A percentile compares a stretch with the other conserved stretches of the same genome.
Evolutionary conservation across 2,113 vertebrate genomes (phyloP).

Genomic region (Morone chrysops): DNA sequence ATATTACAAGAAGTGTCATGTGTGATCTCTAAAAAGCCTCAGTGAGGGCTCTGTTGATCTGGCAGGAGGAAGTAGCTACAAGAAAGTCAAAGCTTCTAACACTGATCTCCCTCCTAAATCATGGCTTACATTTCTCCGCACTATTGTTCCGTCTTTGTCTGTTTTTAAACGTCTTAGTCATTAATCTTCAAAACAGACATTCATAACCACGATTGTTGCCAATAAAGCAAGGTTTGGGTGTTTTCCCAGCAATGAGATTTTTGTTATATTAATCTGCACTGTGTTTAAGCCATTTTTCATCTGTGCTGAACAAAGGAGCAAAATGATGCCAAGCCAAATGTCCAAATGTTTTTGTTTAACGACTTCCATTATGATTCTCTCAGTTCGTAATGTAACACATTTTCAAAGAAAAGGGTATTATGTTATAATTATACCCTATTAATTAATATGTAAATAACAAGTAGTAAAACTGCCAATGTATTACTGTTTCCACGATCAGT

Average conservation of each 20-base stretch:
- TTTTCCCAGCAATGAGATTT: slow-evolving; percentile 55
- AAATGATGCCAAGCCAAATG: slow-evolving; percentile 56
- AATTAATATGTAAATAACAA: slow-evolving; percentile 56
- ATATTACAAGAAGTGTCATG: slow-evolving; percentile 40
- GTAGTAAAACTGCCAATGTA: slow-evolving; percentile 38
- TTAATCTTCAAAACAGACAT: slow-evolving; percentile 62
- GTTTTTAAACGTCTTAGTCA: slow-evolving; percentile 47
- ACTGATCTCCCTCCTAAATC: slow-evolving; percentile 25
- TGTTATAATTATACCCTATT: slow-evolving; percentile 41
- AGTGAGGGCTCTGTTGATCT: slow-evolving; percentile 23
- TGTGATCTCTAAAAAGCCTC: slow-evolving; percentile 38
- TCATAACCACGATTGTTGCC: slow-evolving; percentile 42
- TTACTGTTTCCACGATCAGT: slow-evolving; percentile 31
- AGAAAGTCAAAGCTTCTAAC: slow-evolving; percentile 19
- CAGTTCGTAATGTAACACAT: slow-evolving; percentile 44
- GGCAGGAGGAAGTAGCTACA: slow-evolving; percentile 43
- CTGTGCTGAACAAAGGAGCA: slow-evolving; percentile 59
- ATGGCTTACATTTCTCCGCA: slow-evolving; percentile 25
- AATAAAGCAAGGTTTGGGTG: slow-evolving; percentile 56
- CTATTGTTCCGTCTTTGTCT: slow-evolving; percentile 20
- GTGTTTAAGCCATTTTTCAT: slow-evolving; percentile 66
- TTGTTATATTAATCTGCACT: slow-evolving; percentile 53
- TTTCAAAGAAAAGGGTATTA: slow-evolving; percentile 28
- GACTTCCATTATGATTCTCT: slow-evolving; percentile 44
- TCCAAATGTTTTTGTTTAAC: slow-evolving; percentile 69